Conservation (phyloP, 2,797 vertebrate genomes). For the Sebastes minor region DNA sequence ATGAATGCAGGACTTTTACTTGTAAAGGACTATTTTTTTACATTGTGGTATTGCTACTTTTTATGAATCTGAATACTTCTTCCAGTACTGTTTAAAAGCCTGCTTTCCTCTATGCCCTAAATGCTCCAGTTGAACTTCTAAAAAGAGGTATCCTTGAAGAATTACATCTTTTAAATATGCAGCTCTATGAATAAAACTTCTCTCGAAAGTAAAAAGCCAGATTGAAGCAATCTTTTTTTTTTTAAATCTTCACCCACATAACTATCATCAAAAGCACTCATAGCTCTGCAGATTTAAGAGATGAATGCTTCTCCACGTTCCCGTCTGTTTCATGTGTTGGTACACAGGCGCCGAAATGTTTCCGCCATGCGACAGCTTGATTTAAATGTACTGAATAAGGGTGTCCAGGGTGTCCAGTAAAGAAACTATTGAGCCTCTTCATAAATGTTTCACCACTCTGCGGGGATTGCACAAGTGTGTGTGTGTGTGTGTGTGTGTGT, state of each 20-base stretch:
- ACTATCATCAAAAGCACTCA: constrained; percentile 6
- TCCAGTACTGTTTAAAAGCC: neutral
- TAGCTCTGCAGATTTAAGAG: neutral
- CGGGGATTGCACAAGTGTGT: neutral
- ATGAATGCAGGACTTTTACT: neutral
- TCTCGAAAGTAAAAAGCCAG: neutral
- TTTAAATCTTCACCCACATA: neutral
- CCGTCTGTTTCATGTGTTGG: neutral
- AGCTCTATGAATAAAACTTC: neutral
- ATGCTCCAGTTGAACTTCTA: neutral
- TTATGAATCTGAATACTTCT: neutral
- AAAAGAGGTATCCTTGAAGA: neutral
- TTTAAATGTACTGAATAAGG: constrained; percentile 12
- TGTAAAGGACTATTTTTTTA: neutral
- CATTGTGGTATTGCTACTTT: neutral
- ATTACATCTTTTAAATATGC: neutral
- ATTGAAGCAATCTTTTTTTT: neutral
- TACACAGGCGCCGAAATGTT: neutral
- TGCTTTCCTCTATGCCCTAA: neutral
- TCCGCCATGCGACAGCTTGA: neutral
- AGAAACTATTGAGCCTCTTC: constrained; percentile 37
- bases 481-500: neutral
- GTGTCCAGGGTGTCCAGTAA: constrained; percentile 38
- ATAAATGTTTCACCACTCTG: constrained; percentile 54
- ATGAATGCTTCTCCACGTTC: neutral